Percentiles rank a stretch among this genome's conserved stretches.
These are phyloP conservation scores for Rhagoletis pomonella DNA, from an alignment of 1,140 invertebrate species.

Conservation along the genomic window DNA sequence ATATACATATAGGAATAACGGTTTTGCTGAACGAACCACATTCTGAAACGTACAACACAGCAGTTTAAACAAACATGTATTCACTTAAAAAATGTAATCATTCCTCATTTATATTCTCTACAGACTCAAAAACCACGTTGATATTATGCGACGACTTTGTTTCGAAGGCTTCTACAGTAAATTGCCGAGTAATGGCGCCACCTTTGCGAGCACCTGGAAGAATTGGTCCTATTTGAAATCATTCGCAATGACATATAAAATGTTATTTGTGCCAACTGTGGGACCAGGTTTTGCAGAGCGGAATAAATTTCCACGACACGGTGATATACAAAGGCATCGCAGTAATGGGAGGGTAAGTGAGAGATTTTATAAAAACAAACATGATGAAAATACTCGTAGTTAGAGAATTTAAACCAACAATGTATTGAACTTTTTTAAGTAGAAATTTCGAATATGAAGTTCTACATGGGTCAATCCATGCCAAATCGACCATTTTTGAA, in stretches of 20 bases:
- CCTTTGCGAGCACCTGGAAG: slow-evolving; percentile 80
- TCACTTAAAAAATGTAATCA: no score
- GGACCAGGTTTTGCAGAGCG: slow-evolving; percentile 79
- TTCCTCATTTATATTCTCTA: background rate
- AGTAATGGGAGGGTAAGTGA: slow-evolving; percentile 75
- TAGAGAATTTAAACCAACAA: no score
- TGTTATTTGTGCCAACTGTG: slow-evolving; percentile 78
- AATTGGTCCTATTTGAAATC: slow-evolving; percentile 78
- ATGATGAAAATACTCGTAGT: background rate
- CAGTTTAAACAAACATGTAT: no score
- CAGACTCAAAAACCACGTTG: slow-evolving; percentile 71
- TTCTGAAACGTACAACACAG: no score
- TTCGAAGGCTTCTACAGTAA: slow-evolving; percentile 82
- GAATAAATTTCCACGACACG: slow-evolving; percentile 77
- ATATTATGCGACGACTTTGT: slow-evolving; percentile 74
- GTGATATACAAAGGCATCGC: slow-evolving; percentile 76
- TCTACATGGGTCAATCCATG: no score
- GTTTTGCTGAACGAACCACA: no score
- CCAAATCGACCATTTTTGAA: no score
- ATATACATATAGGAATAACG: no score
- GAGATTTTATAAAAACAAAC: background rate
- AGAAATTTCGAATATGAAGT: no score
- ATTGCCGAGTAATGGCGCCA: slow-evolving; percentile 78
- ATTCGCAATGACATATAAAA: slow-evolving; percentile 76
- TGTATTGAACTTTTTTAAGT: no score